Percentiles rank a stretch among this genome's conserved stretches.
Conservation (phyloP, 2,888 invertebrate species). For the Pterostichus madidus region DNA sequence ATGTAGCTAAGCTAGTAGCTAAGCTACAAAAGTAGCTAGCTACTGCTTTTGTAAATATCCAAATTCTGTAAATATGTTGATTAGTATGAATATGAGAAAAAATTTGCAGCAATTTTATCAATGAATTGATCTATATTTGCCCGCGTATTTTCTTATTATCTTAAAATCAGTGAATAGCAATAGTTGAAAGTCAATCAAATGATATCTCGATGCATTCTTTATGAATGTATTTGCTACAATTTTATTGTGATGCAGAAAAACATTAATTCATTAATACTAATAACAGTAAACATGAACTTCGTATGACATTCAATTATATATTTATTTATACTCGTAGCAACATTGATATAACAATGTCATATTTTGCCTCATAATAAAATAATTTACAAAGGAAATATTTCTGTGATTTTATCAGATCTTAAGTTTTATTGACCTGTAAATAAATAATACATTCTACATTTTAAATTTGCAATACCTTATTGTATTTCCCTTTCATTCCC, state of each 20-base stretch:
- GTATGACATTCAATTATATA: neutral
- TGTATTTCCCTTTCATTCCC: too few species aligned
- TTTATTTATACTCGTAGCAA: neutral
- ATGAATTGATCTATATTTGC: neutral
- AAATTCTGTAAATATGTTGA: too few species aligned
- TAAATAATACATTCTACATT: too few species aligned
- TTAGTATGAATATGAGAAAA: too few species aligned
- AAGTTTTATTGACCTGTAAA: too few species aligned
- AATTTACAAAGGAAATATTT: neutral
- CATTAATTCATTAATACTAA: neutral
- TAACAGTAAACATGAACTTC: neutral
- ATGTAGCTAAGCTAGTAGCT: too few species aligned
- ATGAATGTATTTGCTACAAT: neutral
- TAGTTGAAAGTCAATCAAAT: neutral
- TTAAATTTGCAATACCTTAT: too few species aligned
- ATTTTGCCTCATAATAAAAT: neutral
- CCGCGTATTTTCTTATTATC: neutral
- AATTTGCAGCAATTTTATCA: neutral
- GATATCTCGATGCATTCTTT: neutral
- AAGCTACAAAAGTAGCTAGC: too few species aligned
- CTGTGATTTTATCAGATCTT: too few species aligned
- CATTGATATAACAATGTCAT: too few species aligned
- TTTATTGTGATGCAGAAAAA: neutral
- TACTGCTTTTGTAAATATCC: too few species aligned
- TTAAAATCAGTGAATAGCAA: neutral